Conservation (phyloP, 2,113 vertebrate species). For the Oxyura jamaicensis region DNA sequence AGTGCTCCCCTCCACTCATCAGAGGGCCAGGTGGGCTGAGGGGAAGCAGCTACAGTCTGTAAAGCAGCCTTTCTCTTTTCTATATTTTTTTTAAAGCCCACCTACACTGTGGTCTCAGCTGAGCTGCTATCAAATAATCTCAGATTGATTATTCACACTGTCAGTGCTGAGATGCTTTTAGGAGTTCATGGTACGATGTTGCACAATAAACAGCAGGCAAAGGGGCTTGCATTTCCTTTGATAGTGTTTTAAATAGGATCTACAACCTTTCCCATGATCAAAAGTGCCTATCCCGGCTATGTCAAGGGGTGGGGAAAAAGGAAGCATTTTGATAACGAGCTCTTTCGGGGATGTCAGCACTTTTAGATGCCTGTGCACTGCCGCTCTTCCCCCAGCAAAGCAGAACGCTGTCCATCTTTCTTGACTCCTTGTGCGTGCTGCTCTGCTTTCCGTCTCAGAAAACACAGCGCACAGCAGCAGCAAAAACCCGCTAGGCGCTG, state of each 20-base stretch:
- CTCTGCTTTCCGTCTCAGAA: not conserved
- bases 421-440: rapidly evolving
- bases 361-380: not conserved
- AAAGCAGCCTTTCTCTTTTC: not conserved
- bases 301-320: constrained; percentile 22
- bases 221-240: not conserved
- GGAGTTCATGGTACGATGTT: not conserved
- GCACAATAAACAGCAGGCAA: not conserved
- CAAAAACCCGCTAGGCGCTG: not conserved
- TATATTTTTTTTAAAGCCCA: constrained; percentile 10
- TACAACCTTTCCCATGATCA: constrained; percentile 33
- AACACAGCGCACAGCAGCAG: not conserved
- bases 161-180: not conserved
- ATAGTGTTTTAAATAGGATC: constrained; percentile 4
- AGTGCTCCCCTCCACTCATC: not conserved
- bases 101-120: not conserved
- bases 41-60: not conserved
- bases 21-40: not conserved
- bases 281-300: not conserved
- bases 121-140: not conserved
- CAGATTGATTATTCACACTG: not conserved
- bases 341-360: constrained; percentile 16
- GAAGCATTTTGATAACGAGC: constrained; percentile 50
- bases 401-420: not conserved
- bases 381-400: not conserved